Evolutionary conservation across 2,797 vertebrate genomes (phyloP).

Genomic region (Hylomyscus alleni): DNA sequence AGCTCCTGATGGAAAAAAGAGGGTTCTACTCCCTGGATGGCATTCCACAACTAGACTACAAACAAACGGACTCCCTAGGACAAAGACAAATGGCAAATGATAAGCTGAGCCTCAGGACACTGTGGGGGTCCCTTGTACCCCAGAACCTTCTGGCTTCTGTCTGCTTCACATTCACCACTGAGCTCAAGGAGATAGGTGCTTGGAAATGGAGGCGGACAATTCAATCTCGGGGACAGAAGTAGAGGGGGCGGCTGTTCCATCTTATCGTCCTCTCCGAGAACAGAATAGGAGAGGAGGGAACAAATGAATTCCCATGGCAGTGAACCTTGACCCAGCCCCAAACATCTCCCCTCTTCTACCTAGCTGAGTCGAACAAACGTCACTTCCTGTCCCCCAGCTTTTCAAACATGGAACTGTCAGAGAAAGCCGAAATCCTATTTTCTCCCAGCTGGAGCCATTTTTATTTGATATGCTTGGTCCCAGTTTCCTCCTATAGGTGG

Average conservation of each 20-base stretch:
- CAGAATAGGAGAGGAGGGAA: neutral
- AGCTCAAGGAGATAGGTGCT: neutral
- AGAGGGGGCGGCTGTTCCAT: neutral
- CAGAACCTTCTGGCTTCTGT: accelerated
- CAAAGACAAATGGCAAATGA: neutral
- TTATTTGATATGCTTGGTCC: neutral
- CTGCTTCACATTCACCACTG: neutral
- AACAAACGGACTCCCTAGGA: neutral
- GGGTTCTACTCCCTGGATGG: neutral
- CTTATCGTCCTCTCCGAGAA: neutral
- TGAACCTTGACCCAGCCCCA: neutral
- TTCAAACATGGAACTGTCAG: neutral
- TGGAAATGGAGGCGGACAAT: neutral
- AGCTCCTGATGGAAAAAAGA: neutral
- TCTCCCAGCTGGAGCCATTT: neutral
- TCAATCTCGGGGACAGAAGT: neutral
- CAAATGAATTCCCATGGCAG: accelerated
- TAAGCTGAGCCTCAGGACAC: neutral
- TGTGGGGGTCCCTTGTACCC: neutral
- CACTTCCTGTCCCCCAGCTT: neutral
- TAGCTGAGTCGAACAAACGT: neutral
- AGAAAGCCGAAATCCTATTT: neutral
- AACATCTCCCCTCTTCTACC: neutral
- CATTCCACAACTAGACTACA: neutral
- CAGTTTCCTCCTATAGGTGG: neutral